Evolutionary conservation across 2,888 invertebrate genomes (phyloP), one percentile per base, ranked within the genome.

Genomic region (Macropis europaea): DNA sequence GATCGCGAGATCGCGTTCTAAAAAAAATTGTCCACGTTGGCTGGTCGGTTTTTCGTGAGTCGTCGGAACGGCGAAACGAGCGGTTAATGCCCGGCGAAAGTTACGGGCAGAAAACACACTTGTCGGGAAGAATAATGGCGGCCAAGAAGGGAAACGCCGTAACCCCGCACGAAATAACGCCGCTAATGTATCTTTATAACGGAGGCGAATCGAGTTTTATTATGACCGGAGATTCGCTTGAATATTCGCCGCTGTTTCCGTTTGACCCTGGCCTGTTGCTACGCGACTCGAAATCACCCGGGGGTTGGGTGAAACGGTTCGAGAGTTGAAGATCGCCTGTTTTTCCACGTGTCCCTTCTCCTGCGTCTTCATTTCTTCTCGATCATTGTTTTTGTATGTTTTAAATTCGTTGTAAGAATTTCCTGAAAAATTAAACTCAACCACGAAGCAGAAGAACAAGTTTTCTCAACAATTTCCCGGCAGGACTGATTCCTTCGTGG

Each of bases 131-230:
- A 82, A 63, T 79, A 74, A 79, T 76, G 62, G 63, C 52, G 28
- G 50, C 22, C 45, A 36, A 54, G 67, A 63, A 74, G 62, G 69
- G 59, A 60, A 71, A 56, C 40, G 24, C 30, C 38, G 59, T 45
- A 60, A 2, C 13, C 19, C 2, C 56, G 57, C 69, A 66, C 68
- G 72, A 70, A 66, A 81, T 76, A 81, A 74, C 59, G 67, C 34
- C 62, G 67, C 54, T 79, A 81, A 80, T 79, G 79, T 72, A 68
- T 79, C 80, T 73, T 81, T 81, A 79, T 81, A 81, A 79, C 60
- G 53, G 64, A 42, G 62, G 56, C 53, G 70, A 79, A 79, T 80
- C 76, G 76, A 74, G 71, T 73, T 79, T 76, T 79, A 81, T 81
- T 79, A 79, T 72, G 70, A 72, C 56, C 62, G 54, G 62, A 68